phyloP scores from a whole-genome alignment of 2,113 vertebrate species.

The Puffinus mauretanicus region DNA sequence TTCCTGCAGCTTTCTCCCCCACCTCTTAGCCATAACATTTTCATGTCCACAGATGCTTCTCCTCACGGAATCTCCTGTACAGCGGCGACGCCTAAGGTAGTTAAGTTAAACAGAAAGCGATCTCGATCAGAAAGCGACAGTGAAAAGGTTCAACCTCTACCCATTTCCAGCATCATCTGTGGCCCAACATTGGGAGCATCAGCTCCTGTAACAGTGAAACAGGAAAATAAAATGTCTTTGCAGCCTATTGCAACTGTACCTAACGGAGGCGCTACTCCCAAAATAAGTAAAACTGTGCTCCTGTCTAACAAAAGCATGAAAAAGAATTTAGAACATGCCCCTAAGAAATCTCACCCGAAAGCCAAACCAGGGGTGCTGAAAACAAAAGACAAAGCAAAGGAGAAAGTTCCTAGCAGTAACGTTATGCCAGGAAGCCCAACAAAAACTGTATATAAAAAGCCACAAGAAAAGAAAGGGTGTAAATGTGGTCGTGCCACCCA shows the following conservation, averaged over 20 bases:
- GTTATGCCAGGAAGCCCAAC: constrained; percentile 85
- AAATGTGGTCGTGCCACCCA: constrained; percentile 98
- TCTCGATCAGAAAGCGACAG: constrained; percentile 96
- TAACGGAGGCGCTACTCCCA: constrained; percentile 85
- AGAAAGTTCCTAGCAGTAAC: constrained; percentile 86
- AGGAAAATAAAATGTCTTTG: constrained; percentile 83
- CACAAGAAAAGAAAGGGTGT: constrained; percentile 96
- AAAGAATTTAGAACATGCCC: constrained; percentile 87
- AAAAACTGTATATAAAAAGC: constrained; percentile 94
- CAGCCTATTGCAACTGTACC: constrained; percentile 83
- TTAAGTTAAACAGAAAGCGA: constrained; percentile 89
- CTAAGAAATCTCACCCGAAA: constrained; percentile 92
- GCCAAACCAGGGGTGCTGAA: constrained; percentile 89
- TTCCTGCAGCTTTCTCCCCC: constrained; percentile 82
- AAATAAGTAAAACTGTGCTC: constrained; percentile 86
- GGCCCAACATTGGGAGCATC: constrained; percentile 83
- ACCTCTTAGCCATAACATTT: constrained; percentile 80
- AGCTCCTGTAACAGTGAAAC: constrained; percentile 80
- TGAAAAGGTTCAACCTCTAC: constrained; percentile 91
- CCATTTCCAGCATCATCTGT: constrained; percentile 92
- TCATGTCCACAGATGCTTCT: constrained; percentile 75
- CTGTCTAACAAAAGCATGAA: constrained; percentile 88
- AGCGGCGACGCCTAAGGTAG: constrained; percentile 80
- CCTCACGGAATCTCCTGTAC: constrained; percentile 81
- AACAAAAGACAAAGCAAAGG: constrained; percentile 88